Evolutionary conservation across 2,797 vertebrate genomes (phyloP).

Genomic region (Ctenosaura bakeri): DNA sequence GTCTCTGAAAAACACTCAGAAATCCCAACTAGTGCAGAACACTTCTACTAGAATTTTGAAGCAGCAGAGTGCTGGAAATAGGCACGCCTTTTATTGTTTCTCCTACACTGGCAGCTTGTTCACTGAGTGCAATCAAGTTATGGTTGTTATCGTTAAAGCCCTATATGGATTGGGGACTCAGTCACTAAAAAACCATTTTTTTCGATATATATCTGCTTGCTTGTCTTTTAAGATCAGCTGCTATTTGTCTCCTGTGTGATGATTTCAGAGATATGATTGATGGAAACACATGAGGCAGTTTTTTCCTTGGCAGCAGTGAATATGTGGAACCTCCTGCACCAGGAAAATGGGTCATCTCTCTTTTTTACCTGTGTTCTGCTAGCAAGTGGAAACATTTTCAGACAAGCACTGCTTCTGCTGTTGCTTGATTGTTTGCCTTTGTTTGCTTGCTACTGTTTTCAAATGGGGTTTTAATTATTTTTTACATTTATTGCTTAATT

Average conservation of each 20-base stretch:
- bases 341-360: not conserved
- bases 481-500: no score
- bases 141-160: not conserved
- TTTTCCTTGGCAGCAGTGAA: no score
- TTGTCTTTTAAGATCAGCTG: not conserved
- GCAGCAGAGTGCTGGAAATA: not conserved
- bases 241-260: not conserved
- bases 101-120: not conserved
- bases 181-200: not conserved
- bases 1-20: no score
- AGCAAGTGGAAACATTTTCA: not conserved
- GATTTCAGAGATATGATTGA: not conserved
- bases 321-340: not conserved
- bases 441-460: not conserved
- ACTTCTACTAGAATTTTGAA: no score
- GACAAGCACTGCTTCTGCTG: not conserved
- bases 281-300: not conserved
- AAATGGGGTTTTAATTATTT: not conserved
- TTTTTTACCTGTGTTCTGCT: not conserved
- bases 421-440: not conserved
- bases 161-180: not conserved
- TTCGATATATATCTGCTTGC: not conserved
- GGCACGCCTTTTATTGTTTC: not conserved
- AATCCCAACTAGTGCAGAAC: no score
- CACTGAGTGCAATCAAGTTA: not conserved